Evolutionary conservation across 2,888 invertebrate genomes (phyloP), one percentile per base, ranked within the genome.

Genomic region (Nebria salina): DNA sequence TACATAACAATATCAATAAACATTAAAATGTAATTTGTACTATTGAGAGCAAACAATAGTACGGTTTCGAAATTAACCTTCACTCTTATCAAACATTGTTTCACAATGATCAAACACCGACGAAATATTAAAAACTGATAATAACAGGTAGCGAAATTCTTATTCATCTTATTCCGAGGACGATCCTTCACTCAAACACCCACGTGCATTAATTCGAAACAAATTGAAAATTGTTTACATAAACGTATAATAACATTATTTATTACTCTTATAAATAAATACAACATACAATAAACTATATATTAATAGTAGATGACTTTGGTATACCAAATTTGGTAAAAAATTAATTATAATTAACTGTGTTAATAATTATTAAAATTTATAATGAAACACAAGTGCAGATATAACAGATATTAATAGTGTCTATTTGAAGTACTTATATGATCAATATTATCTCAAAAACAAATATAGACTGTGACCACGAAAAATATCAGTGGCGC

Each of bases 191-290:
- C 5, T 34, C 34, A 1, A 0, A 34, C 34, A 34, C 34, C 2
- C 34, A 34, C 34, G 34, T 34, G 5, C 2, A 34, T 34, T 5
- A 1, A 34, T 34, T 34, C 34, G 5, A 34, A 34, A 34, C 34
- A 34, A 34, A 4, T 34, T 34, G 2, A 34, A 34, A 34, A 34
- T 34, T 34, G 54, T 54, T 54, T 13, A 54, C 2, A 8, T 54
- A 54, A 13, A 11, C 13, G 13, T 11, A 54, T 6, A 54, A 54
- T 54, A 54, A 54, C 54, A 54, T 34, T 54, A 54, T 54, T 54
- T 54, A 54, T 54, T 54, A 54, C 54, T 54, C 54, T 54, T 54
- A 54, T 54, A 54, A 54, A 54, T 54, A 54, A 54, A 54, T 54
- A 54, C 54, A 54, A 54, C 54, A 54, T 54, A 54, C 54, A 54